Percentiles rank a stretch among this genome's conserved stretches.
Evolutionary conservation across 2,888 invertebrate species (phyloP).

Genomic region (Gymnosoma rotundatum): DNA sequence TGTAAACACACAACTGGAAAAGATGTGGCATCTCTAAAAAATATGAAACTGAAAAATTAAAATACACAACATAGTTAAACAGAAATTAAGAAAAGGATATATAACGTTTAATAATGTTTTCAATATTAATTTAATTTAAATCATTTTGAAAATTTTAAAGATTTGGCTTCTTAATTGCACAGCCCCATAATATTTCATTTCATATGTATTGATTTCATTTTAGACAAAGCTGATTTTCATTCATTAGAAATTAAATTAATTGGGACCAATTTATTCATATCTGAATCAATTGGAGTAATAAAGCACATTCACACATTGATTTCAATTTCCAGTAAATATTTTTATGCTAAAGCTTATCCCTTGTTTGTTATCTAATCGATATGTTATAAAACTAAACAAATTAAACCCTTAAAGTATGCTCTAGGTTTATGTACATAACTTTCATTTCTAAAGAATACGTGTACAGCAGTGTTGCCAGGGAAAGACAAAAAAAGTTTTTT

Average conservation of each 20-base stretch:
- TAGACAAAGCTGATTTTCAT: constrained; percentile 44
- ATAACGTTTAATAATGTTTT: constrained; percentile 3
- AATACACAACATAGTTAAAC: constrained; percentile 21
- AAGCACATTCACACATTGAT: constrained; percentile 56
- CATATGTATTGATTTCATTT: neutral
- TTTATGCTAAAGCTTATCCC: neutral
- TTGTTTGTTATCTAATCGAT: neutral
- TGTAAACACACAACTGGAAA: constrained; percentile 44
- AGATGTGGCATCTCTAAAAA: constrained; percentile 1
- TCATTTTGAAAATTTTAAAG: neutral
- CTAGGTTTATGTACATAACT: too few relatives aligned
- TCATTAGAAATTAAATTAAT: constrained; percentile 72
- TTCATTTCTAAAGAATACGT: too few relatives aligned
- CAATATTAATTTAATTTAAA: neutral
- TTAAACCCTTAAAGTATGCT: too few relatives aligned
- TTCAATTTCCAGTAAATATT: constrained; percentile 29
- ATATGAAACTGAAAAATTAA: constrained; percentile 12
- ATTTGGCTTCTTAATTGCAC: constrained; percentile 59
- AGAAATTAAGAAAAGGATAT: neutral
- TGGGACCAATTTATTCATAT: constrained; percentile 78
- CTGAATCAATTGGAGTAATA: constrained; percentile 76
- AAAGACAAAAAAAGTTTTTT: too few relatives aligned
- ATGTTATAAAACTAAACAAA: neutral
- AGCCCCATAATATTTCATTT: constrained; percentile 29
- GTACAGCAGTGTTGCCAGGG: too few relatives aligned